Evolutionary conservation across 2,797 vertebrate genomes (phyloP), one percentile per base, ranked within the genome.

Genomic region (Coccyzus lansbergi): DNA sequence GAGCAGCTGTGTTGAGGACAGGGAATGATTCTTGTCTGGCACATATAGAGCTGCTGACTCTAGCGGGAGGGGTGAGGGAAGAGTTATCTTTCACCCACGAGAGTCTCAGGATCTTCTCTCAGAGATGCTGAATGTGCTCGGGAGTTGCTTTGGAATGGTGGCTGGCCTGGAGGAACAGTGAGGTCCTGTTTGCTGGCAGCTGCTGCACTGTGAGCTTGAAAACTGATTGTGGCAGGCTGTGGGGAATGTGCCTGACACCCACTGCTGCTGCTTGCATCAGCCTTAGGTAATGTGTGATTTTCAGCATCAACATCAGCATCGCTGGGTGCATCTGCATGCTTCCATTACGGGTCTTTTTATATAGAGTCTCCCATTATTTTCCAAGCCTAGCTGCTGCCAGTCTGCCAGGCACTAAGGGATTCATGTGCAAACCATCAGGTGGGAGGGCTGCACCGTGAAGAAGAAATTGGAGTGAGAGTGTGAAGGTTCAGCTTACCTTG

Each of bases 141-240:
- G 1, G 51, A 33, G 60, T 13, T 1, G 3, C 0, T 69, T 25
- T 75, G 38, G 25, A 51, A 8, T 6, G 53, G 31, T 16, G 38
- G 29, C 58, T 56, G 16, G 26, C 42, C 19, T 56, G 31, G 15
- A 77, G 14, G 48, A 48, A n/a, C 16, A 15, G 0, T 9, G 48
- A 31, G 2, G 2, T 38, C 28, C 64, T 60, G 11, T 20, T 53
- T 13, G 15, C 21, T 10, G 29, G 49, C 0, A 0, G n/a, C 6
- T 16, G 8, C 29, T 60, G 44, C 38, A 3, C 12, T 44, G 9
- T 40, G 16, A 2, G 0, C 44, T 26, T 15, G 16, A 48, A 51
- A 63, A 31, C 1, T n/a, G 49, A 26, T 9, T 7, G n/a, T 19
- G 46, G 28, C 49, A 70, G 53, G 25, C 46, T 1, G 0, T 3